Conservation (phyloP, 2,797 vertebrate genomes). For the Amniataba percoides region DNA sequence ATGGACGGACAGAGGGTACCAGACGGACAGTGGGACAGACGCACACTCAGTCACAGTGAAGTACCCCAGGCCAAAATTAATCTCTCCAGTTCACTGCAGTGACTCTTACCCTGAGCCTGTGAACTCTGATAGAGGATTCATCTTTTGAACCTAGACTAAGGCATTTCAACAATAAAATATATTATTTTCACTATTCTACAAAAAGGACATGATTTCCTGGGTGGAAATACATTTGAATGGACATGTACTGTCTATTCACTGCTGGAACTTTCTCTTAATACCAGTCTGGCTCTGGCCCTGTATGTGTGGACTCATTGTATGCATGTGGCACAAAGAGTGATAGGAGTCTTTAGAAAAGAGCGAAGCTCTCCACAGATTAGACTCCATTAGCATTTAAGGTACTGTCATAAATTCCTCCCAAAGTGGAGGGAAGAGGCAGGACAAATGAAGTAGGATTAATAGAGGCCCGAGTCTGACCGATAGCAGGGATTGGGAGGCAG, state of each 20-base stretch:
- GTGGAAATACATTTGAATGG: constrained; percentile 80
- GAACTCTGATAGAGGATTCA: constrained; percentile 76
- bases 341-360: constrained; percentile 86
- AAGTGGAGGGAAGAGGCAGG: constrained; percentile 83
- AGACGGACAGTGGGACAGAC: constrained; percentile 56
- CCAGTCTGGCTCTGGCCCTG: constrained; percentile 63
- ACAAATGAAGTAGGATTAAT: constrained; percentile 88
- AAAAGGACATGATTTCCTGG: constrained; percentile 80
- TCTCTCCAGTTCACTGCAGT: constrained; percentile 70
- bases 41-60: constrained; percentile 62
- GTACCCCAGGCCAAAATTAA: constrained; percentile 68
- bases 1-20: constrained; percentile 60
- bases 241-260: constrained; percentile 79
- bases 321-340: constrained; percentile 82
- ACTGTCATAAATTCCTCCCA: constrained; percentile 87
- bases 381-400: constrained; percentile 88
- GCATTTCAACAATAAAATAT: constrained; percentile 67
- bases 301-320: constrained; percentile 79
- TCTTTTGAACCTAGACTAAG: constrained; percentile 70
- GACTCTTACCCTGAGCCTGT: constrained; percentile 67
- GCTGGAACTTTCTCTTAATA: constrained; percentile 79
- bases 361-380: constrained; percentile 83
- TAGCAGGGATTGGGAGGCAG: constrained; percentile 83
- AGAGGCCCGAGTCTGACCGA: constrained; percentile 79
- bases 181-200: constrained; percentile 76